Percentiles rank a stretch among this genome's conserved stretches.
These are phyloP conservation scores for Cecidostiba fungosa DNA, from an alignment of 2,888 invertebrate species.

Conservation along the genomic window DNA sequence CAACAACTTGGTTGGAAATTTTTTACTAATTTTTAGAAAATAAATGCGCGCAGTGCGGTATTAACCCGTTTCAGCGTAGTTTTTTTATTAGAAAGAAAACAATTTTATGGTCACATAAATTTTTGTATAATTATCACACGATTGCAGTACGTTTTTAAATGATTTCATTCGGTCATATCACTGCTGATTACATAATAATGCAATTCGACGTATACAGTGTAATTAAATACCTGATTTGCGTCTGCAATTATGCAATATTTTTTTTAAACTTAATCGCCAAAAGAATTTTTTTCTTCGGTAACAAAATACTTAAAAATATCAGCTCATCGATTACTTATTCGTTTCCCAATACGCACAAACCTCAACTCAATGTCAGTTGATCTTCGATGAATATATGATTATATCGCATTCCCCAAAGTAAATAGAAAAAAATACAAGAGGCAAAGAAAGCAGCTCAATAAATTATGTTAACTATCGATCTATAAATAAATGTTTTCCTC, in stretches of 20 bases:
- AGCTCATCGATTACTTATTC: neutral
- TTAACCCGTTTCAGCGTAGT: too few relatives aligned
- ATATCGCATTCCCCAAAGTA: neutral
- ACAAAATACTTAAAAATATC: neutral
- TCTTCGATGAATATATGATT: neutral
- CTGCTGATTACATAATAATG: neutral
- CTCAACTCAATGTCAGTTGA: neutral
- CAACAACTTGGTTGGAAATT: neutral
- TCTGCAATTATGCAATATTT: neutral
- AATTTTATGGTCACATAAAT: neutral
- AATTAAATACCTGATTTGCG: neutral
- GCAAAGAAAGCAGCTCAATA: conserved; percentile 41
- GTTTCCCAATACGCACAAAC: neutral
- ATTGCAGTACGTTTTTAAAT: neutral
- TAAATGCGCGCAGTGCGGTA: neutral
- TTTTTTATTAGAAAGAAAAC: too few relatives aligned
- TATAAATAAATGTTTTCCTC: conserved; percentile 57
- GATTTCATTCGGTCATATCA: neutral
- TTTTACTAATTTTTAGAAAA: neutral
- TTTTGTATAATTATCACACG: neutral
- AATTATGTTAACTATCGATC: conserved; percentile 40
- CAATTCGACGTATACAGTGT: neutral
- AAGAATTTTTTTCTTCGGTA: neutral
- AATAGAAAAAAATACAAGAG: neutral
- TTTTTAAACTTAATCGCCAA: neutral